Evolutionary conservation across 53 echinoderm and acorn worm genomes (phyloP), one percentile per base, ranked within the genome.

Genomic region (Henricia sp.): DNA sequence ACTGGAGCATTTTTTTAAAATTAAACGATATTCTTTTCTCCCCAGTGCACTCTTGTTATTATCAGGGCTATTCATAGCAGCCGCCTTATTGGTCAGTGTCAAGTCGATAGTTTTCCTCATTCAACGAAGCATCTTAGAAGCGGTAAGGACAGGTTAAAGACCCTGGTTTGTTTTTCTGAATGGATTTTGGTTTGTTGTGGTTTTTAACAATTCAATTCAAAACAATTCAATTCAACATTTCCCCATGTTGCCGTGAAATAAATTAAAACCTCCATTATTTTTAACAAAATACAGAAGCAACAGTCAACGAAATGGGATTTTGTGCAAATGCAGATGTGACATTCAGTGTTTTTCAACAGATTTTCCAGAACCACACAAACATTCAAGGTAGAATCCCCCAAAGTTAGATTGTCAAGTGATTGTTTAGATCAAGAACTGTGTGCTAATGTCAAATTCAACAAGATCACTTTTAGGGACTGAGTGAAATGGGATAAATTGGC

Each of bases 101-200:
- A 83, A 69, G 43, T 70, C 83, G 10, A 20, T 88, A n/a, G 13
- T 72, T 20, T 88, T 59, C 54, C 36, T 88, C n/a, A 68, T 72
- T 6, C 50, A 73, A 36, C 64, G 72, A 51, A 83, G 46, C 25
- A 37, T 38, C 17, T 14, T 83, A 27, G 65, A 83, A 44, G 51
- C 51, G 62, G 88, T 88, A 88, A 28, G 4, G 12, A 9, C 52
- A 53, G 5, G 34, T 17, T 42, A 10, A 23, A 70, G 19, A 20
- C 11, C 20, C 26, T 8, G 23, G 28, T 44, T 29, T 44, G 4
- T 70, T 50, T 51, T 50, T 41, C 41, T 68, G 23, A n/a, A 40
- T 33, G 24, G 9, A 20, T 68, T 4, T 38, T 5, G 4, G 16
- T 63, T 63, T 63, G 34, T 36, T 1, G 13, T 10, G 24, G 3